Evolutionary conservation across 1,140 invertebrate genomes (phyloP).

Genomic region (Sarcophaga bullata): DNA sequence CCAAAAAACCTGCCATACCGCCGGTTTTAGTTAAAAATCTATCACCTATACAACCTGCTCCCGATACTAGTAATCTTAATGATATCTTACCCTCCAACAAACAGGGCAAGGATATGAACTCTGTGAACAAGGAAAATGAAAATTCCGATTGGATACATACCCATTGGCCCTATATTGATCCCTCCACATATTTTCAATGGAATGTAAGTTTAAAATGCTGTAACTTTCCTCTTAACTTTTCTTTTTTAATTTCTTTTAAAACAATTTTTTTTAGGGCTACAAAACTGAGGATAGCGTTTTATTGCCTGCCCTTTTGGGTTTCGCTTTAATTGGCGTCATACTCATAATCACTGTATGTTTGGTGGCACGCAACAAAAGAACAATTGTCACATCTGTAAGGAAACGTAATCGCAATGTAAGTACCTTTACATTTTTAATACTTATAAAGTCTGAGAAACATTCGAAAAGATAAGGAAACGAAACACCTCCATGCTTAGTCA

Average conservation of each 20-base stretch:
- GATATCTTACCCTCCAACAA: constrained; percentile 15
- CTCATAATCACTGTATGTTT: constrained; percentile 62
- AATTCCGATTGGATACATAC: constrained; percentile 58
- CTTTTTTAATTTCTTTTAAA: not conserved
- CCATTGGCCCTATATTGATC: constrained; percentile 72
- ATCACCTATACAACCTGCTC: constrained; percentile 44
- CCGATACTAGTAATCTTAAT: constrained; percentile 42
- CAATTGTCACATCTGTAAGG: constrained; percentile 62
- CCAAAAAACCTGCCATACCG: constrained; percentile 63
- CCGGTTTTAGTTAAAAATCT: constrained; percentile 60
- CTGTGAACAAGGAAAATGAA: not conserved
- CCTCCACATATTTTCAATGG: constrained; percentile 74
- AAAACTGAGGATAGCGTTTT: constrained; percentile 64
- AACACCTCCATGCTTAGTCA: too few species aligned
- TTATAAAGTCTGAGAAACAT: too few species aligned
- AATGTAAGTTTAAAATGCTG: constrained; percentile 66
- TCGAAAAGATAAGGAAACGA: too few species aligned
- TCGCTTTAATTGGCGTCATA: constrained; percentile 64
- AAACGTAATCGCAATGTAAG: constrained; percentile 65
- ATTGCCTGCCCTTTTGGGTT: constrained; percentile 59
- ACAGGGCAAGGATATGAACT: not conserved
- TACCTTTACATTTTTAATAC: constrained; percentile 33
- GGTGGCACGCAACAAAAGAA: constrained; percentile 64
- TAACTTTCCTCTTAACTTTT: not conserved
- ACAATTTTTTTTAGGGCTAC: constrained; percentile 54